phyloP scores from a whole-genome alignment of 2,888 invertebrate genomes.

The Cerastoderma edule region DNA sequence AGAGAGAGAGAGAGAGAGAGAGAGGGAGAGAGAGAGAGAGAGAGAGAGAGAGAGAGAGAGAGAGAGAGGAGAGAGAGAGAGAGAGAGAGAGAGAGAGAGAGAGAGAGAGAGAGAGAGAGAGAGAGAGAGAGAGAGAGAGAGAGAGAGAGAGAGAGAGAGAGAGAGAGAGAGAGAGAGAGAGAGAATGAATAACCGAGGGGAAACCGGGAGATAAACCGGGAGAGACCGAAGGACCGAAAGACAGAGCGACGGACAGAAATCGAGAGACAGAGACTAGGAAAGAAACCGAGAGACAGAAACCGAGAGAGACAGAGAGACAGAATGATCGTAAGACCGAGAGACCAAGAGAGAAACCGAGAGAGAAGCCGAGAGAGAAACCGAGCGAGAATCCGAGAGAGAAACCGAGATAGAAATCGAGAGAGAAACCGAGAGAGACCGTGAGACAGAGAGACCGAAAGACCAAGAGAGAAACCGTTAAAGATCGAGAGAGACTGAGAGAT shows the following conservation, averaged over 20 bases:
- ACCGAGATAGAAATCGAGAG: too few relatives aligned
- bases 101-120: constrained; percentile 24
- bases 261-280: constrained; percentile 11
- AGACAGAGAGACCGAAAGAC: constrained; percentile 23
- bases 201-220: constrained; percentile 21
- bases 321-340: neutral
- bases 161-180: constrained; percentile 6
- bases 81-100: constrained; percentile 6
- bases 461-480: constrained; percentile 25
- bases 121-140: constrained; percentile 26
- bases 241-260: constrained; percentile 12
- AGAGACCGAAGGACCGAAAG: constrained; percentile 26
- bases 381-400: too few relatives aligned
- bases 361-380: too few relatives aligned
- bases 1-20: too few relatives aligned
- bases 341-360: too few relatives aligned
- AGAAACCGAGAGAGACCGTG: too few relatives aligned
- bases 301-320: constrained; percentile 26
- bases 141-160: constrained; percentile 28
- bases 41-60: constrained; percentile 19
- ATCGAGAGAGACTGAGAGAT: constrained; percentile 27
- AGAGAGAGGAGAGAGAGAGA: constrained; percentile 7
- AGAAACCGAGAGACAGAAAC: constrained; percentile 10
- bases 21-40: constrained; percentile 7
- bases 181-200: constrained; percentile 1